These are phyloP conservation scores for Trididemnum clinides DNA, from an alignment of 23 tunicate species.

Conservation along the genomic window DNA sequence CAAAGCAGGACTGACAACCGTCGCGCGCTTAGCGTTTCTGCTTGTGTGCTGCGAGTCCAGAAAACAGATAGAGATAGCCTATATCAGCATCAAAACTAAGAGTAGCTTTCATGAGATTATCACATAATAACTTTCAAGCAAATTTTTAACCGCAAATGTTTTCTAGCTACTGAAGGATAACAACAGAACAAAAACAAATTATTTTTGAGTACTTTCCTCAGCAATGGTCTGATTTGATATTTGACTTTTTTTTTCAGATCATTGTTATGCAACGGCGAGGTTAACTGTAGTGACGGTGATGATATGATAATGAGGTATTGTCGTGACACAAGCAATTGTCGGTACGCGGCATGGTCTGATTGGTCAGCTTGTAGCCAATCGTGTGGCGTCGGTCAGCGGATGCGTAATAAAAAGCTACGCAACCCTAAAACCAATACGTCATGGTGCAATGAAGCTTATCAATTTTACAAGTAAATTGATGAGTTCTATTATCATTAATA, in stretches of 20 bases:
- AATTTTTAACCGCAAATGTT: no score
- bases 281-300: conserved; percentile 50
- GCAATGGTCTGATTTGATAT: not conserved
- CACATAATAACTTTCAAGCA: no score
- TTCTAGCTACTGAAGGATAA: no score
- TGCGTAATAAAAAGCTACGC: conserved; percentile 46
- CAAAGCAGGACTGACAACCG: no score
- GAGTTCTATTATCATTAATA: no score
- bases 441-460: conserved; percentile 47
- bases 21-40: no score
- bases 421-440: not conserved
- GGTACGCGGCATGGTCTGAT: conserved; percentile 38
- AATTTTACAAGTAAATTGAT: conserved; percentile 61
- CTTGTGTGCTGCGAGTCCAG: no score
- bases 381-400: conserved; percentile 67
- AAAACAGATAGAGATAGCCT: no score
- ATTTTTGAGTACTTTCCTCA: no score
- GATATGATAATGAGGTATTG: conserved; percentile 40
- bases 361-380: conserved; percentile 74
- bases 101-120: no score
- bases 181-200: no score
- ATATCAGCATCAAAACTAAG: no score
- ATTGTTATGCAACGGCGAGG: conserved; percentile 45
- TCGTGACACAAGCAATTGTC: conserved; percentile 4
- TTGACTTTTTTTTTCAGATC: conserved; percentile 8